These are phyloP conservation scores for Drosophila algonquin DNA, from an alignment of 2,888 invertebrate genomes.

Conservation along the genomic window DNA sequence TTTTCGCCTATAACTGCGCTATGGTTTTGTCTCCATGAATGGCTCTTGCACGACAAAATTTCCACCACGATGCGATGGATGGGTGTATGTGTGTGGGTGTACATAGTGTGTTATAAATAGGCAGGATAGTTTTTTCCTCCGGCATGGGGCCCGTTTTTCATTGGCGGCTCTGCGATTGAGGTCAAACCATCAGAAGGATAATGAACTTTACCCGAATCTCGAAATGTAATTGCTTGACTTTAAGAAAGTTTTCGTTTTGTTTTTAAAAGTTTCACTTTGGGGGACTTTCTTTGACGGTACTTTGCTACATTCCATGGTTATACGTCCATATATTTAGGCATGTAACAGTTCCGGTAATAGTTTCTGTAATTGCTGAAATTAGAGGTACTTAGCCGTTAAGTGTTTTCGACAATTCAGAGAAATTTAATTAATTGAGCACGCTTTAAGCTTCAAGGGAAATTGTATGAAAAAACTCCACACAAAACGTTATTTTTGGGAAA, in stretches of 20 bases:
- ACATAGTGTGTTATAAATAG: conserved; percentile 67
- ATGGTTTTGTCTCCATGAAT: conserved; percentile 32
- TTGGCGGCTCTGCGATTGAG: conserved; percentile 57
- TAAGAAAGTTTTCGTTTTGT: conserved; percentile 52
- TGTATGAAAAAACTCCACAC: background rate
- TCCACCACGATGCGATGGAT: background rate
- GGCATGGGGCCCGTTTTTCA: conserved; percentile 15
- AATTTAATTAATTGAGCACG: conserved; percentile 38
- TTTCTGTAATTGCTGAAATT: conserved; percentile 37
- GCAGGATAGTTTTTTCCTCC: conserved; percentile 65
- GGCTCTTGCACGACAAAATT: background rate
- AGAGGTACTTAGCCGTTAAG: conserved; percentile 37
- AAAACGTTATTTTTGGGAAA: background rate
- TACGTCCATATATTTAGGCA: conserved; percentile 17
- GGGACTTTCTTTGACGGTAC: conserved; percentile 14
- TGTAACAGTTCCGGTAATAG: conserved; percentile 33
- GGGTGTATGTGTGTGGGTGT: conserved; percentile 13
- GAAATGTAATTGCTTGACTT: conserved; percentile 53
- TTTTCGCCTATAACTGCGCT: conserved; percentile 59
- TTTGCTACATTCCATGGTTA: background rate
- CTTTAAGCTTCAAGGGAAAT: conserved; percentile 2
- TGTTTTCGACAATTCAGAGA: conserved; percentile 30
- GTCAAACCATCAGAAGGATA: conserved; percentile 73
- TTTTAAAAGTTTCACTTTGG: conserved; percentile 21
- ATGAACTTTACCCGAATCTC: conserved; percentile 68